Base-by-base conservation (phyloP, 2,888 invertebrate species). In the Halictus quadricinctus region DNA sequence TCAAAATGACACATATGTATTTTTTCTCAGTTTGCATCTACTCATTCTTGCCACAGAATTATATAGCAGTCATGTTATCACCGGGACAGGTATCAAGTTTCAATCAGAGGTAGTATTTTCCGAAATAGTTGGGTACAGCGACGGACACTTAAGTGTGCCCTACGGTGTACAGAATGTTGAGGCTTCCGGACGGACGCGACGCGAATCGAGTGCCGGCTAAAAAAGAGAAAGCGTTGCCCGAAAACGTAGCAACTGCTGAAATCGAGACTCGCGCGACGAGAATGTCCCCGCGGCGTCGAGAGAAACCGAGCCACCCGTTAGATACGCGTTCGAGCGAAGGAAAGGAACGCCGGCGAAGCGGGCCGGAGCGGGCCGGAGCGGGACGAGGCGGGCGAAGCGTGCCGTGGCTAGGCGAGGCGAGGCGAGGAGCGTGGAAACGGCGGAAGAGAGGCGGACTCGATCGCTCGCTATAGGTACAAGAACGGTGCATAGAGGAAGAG, bases 401-500 rank as follows among this genome's bases (percentile, higher is more conserved):
- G 77, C 54, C 48, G 77, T 25, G 12, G 73, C 60, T 15, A 0
- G 82, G 50, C 29, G 60, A 29, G 72, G 70, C 46, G 70, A 60
- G 64, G 43, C 29, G 82, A 64, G 79, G 60, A 60, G 74, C 50
- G 70, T 69, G 15, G 74, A 70, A 74, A 72, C 69, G 77, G 77
- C 48, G 74, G 73, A 78, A 70, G 72, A 41, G 87, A 58, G 74
- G 76, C 48, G 82, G 86, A 84, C 80, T 83, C 82, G 82, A 84
- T 86, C 80, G 81, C 70, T 81, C 78, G 84, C 79, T 85, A 76
- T 89, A 89, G 89, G 88, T 88, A 86, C 84, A 86, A 86, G 83
- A 87, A 87, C 90, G 91, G 89, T 91, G 92, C 91, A 92, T 92
- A 92, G 92, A 93, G 93, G 93, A 93, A 94, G 93, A 93, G 92